These are phyloP conservation scores for Boloria euphrosyne DNA, from an alignment of 2,888 invertebrate genomes.

Conservation along the genomic window DNA sequence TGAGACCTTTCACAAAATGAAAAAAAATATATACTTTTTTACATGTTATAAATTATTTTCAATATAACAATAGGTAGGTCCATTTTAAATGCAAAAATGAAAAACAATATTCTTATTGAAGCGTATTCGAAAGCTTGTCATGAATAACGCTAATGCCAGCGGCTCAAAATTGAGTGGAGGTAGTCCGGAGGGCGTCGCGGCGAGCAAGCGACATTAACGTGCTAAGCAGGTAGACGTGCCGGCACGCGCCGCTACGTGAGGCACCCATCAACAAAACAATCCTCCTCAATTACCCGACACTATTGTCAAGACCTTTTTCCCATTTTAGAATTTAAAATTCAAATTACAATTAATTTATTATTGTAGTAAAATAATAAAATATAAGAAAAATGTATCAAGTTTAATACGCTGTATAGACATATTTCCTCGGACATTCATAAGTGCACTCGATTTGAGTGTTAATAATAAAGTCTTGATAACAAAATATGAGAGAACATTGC, in stretches of 20 bases:
- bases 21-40: too few relatives aligned
- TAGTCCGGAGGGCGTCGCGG: constrained; percentile 15
- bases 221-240: constrained; percentile 67
- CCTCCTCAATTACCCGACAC: constrained; percentile 23
- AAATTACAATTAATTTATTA: constrained; percentile 11
- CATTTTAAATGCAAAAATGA: background rate
- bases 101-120: constrained; percentile 1
- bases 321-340: constrained; percentile 11
- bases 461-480: constrained; percentile 23
- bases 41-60: too few relatives aligned
- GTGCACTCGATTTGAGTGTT: background rate
- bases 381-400: background rate
- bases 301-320: constrained; percentile 5
- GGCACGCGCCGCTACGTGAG: constrained; percentile 48
- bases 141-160: constrained; percentile 13
- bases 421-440: background rate
- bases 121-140: constrained; percentile 2
- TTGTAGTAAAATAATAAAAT: background rate
- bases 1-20: too few relatives aligned
- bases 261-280: constrained; percentile 35
- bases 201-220: constrained; percentile 51
- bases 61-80: too few relatives aligned
- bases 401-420: background rate
- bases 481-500: constrained; percentile 25
- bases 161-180: constrained; percentile 1